Conservation (phyloP, 1,140 invertebrate genomes). For the Dreissena polymorpha region DNA sequence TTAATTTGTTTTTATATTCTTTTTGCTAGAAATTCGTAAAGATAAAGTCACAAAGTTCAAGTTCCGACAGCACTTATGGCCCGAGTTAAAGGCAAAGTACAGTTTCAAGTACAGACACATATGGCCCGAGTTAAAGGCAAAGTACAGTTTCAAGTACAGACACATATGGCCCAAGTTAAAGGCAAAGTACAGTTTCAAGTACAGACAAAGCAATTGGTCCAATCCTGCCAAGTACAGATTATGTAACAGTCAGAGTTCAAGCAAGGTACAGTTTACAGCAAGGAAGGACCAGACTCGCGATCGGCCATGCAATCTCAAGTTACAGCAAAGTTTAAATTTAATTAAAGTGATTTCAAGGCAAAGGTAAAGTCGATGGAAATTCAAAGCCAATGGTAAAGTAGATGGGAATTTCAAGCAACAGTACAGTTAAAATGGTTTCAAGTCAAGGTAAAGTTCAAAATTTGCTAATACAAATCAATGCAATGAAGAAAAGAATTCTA, state of each 20-base stretch:
- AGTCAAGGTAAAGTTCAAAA: no score
- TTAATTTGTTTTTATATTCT: neutral
- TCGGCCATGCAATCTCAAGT: no score
- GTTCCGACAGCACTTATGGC: slow-evolving; percentile 6
- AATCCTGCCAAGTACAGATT: slow-evolving; percentile 41
- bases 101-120: slow-evolving; percentile 22
- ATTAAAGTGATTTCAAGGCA: slow-evolving; percentile 19
- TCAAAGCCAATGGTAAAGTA: no score
- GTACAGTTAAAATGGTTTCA: no score
- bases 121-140: slow-evolving; percentile 15
- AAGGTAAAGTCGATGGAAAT: neutral
- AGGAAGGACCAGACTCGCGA: slow-evolving; percentile 18
- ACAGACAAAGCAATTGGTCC: no score
- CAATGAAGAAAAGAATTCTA: no score
- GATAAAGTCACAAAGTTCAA: slow-evolving; percentile 40
- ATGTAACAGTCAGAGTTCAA: slow-evolving; percentile 11
- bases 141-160: slow-evolving; percentile 43
- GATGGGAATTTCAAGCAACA: no score
- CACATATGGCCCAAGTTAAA: neutral
- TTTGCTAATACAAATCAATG: no score
- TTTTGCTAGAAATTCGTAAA: slow-evolving; percentile 32
- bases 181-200: neutral
- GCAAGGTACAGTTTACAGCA: no score
- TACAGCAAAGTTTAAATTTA: neutral
- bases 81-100: slow-evolving; percentile 16